Conservation (phyloP, 2,797 vertebrate species). For the Nothura maculosa region DNA sequence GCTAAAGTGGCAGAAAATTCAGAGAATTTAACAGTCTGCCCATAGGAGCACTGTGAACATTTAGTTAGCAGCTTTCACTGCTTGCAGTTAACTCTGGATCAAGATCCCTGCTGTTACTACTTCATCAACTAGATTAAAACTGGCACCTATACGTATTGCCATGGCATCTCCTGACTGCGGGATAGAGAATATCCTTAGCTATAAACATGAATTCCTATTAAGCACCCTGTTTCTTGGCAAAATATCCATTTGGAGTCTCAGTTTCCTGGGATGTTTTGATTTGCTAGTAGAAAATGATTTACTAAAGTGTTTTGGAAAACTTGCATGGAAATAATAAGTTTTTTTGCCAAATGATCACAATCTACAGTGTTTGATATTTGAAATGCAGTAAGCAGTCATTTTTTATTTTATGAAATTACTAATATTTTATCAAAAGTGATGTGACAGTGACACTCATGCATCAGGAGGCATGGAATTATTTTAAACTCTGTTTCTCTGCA, state of each 20-base stretch:
- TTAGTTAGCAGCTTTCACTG: neutral
- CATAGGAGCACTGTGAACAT: neutral
- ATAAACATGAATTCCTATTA: neutral
- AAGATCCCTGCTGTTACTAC: neutral
- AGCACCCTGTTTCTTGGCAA: conserved; percentile 1
- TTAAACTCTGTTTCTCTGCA: neutral
- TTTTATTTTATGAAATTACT: neutral
- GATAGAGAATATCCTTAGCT: neutral
- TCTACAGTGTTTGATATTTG: neutral
- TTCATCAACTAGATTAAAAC: neutral
- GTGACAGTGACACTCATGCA: neutral
- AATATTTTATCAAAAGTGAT: neutral
- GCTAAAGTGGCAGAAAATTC: neutral
- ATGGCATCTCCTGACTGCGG: conserved; percentile 6
- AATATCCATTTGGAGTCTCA: neutral
- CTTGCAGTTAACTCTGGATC: neutral
- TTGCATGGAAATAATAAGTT: neutral
- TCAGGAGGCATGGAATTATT: neutral
- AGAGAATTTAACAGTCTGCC: neutral
- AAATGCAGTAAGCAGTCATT: neutral
- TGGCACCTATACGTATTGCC: neutral
- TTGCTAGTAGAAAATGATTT: neutral
- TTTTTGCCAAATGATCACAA: conserved; percentile 29
- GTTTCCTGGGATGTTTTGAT: conserved; percentile 23
- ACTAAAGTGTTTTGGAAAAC: conserved; percentile 16